These are phyloP conservation scores for Nycteola revayana DNA, from an alignment of 2,888 invertebrate species.

Conservation along the genomic window DNA sequence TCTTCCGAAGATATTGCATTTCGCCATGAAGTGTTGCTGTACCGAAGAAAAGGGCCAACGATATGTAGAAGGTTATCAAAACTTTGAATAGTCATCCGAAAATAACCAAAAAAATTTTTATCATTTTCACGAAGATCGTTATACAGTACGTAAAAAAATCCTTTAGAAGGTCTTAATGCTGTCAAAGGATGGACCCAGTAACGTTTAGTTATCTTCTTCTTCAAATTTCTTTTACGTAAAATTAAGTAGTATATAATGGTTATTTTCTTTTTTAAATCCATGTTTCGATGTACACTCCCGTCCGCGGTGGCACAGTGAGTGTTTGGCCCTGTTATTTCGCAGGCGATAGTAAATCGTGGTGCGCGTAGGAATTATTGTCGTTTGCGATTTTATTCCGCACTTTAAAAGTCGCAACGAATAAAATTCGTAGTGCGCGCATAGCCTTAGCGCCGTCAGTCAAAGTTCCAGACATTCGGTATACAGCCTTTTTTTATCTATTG, in stretches of 20 bases:
- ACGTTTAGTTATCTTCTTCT: neutral
- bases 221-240: conserved; percentile 1
- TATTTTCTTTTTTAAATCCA: neutral
- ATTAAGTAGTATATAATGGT: conserved; percentile 1
- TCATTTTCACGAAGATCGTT: neutral
- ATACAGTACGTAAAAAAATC: conserved; percentile 2
- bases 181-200: conserved; percentile 7
- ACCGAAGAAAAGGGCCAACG: neutral
- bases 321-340: conserved; percentile 2
- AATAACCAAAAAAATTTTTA: conserved; percentile 4
- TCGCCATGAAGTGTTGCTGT: conserved; percentile 4
- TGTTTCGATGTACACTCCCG: neutral
- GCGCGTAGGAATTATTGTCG: conserved; percentile 3
- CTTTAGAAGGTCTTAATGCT: conserved; percentile 4
- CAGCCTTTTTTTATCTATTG: no score
- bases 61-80: conserved; percentile 1
- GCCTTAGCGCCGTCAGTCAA: neutral
- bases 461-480: neutral
- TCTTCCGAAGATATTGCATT: conserved; percentile 8
- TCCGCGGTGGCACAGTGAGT: neutral
- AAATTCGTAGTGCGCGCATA: no score
- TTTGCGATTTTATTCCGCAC: conserved; percentile 5
- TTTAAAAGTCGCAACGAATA: conserved; percentile 4
- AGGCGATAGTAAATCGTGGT: conserved; percentile 6
- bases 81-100: neutral